Evolutionary conservation across 2,113 vertebrate species (phyloP).

Genomic region (Colossoma macropomum): DNA sequence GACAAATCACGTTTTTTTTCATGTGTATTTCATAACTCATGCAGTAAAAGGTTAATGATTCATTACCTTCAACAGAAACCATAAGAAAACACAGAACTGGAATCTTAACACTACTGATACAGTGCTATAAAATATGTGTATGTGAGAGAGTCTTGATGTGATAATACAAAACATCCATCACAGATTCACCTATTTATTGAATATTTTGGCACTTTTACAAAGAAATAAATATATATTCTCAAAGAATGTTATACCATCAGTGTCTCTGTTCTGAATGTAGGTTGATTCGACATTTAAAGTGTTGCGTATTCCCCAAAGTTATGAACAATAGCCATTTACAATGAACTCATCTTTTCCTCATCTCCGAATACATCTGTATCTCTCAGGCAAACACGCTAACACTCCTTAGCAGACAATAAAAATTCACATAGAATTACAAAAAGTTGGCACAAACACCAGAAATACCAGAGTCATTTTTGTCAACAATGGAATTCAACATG

Average conservation of each 20-base stretch:
- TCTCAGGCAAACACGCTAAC: background rate
- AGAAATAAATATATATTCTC: conserved; percentile 36
- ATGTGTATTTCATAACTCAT: too few relatives aligned
- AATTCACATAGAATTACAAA: conserved; percentile 30
- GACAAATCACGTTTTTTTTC: too few relatives aligned
- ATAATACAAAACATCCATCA: background rate
- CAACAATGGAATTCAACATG: conserved; percentile 60
- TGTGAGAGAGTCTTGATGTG: background rate
- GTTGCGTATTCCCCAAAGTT: background rate
- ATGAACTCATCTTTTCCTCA: background rate
- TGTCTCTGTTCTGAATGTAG: conserved; percentile 12
- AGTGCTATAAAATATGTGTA: background rate
- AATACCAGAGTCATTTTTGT: conserved; percentile 60
- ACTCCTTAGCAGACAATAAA: conserved; percentile 18
- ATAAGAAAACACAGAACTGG: too few relatives aligned
- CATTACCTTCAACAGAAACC: too few relatives aligned
- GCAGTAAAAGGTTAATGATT: too few relatives aligned
- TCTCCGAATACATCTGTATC: background rate
- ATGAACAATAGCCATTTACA: background rate
- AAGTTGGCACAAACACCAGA: conserved; percentile 58
- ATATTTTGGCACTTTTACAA: conserved; percentile 49
- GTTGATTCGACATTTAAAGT: background rate
- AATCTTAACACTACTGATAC: too few relatives aligned
- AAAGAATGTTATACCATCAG: conserved; percentile 25
- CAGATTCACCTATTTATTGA: conserved; percentile 36